These are phyloP conservation scores for Drosophila quinaria DNA, from an alignment of 2,888 invertebrate genomes.

Conservation along the genomic window DNA sequence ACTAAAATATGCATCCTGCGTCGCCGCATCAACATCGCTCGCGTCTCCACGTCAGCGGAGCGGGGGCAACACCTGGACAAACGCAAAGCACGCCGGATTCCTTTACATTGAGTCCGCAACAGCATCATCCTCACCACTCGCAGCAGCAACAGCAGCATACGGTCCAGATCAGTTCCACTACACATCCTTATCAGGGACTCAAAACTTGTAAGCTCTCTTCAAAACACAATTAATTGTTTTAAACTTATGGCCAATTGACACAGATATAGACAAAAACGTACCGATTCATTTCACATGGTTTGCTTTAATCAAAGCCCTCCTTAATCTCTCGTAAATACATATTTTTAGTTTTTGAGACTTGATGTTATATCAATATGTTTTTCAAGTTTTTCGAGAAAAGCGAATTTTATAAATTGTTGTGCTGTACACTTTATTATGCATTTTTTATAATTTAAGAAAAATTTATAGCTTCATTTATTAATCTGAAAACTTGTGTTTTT, in stretches of 20 bases:
- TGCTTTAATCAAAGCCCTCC: too few species aligned
- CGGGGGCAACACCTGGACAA: slow-evolving; percentile 65
- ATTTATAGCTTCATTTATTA: too few species aligned
- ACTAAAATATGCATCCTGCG: slow-evolving; percentile 74
- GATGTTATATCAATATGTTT: too few species aligned
- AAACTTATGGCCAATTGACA: not conserved
- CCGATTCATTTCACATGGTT: not conserved
- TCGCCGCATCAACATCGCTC: slow-evolving; percentile 77
- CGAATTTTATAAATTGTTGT: too few species aligned
- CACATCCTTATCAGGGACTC: slow-evolving; percentile 80
- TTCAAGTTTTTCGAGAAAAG: too few species aligned
- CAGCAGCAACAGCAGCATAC: slow-evolving; percentile 56
- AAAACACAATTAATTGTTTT: not conserved
- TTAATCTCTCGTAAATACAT: too few species aligned
- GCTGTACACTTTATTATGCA: too few species aligned
- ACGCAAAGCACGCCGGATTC: slow-evolving; percentile 46
- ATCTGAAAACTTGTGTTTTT: too few species aligned
- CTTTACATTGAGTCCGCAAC: slow-evolving; percentile 48
- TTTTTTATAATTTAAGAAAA: too few species aligned
- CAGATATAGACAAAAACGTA: not conserved
- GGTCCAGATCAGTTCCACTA: slow-evolving; percentile 59
- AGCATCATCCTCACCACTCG: slow-evolving; percentile 28
- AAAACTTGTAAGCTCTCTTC: slow-evolving; percentile 72
- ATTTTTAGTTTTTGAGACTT: too few species aligned
- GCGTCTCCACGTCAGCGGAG: slow-evolving; percentile 56